Percentiles rank a stretch among this genome's conserved stretches.
These are phyloP conservation scores for Porphyrio hochstetteri DNA, from an alignment of 2,113 vertebrate genomes.

Conservation along the genomic window DNA sequence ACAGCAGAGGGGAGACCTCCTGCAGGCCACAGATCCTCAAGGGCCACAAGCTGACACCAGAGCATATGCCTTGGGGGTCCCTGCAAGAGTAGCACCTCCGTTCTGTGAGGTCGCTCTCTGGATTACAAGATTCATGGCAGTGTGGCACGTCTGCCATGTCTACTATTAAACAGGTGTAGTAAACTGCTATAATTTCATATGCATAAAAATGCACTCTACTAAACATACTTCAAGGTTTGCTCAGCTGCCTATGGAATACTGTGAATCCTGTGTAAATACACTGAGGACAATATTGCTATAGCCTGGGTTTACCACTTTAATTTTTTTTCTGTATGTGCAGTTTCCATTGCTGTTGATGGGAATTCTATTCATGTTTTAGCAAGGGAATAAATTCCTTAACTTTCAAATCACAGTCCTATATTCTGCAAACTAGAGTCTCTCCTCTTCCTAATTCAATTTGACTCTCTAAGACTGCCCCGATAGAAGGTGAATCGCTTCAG, in stretches of 20 bases:
- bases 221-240: not conserved
- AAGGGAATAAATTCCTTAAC: conserved; percentile 3
- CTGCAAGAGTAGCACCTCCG: not conserved
- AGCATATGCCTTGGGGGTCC: too few relatives aligned
- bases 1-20: not conserved
- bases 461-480: not conserved
- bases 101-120: not conserved
- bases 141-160: too few relatives aligned
- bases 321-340: not conserved
- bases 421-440: not conserved
- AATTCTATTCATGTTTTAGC: not conserved
- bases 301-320: accelerated
- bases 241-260: not conserved
- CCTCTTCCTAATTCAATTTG: conserved; percentile 35
- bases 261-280: not conserved
- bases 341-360: not conserved
- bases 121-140: not conserved
- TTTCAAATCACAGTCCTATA: not conserved
- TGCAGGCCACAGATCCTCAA: accelerated
- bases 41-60: not conserved
- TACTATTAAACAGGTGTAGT: not conserved
- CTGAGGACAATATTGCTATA: not conserved
- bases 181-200: not conserved
- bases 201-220: not conserved
- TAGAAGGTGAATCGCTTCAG: not conserved